Base-by-base conservation (phyloP, 2,888 invertebrate genomes). In the Synanthedon myopaeformis region DNA sequence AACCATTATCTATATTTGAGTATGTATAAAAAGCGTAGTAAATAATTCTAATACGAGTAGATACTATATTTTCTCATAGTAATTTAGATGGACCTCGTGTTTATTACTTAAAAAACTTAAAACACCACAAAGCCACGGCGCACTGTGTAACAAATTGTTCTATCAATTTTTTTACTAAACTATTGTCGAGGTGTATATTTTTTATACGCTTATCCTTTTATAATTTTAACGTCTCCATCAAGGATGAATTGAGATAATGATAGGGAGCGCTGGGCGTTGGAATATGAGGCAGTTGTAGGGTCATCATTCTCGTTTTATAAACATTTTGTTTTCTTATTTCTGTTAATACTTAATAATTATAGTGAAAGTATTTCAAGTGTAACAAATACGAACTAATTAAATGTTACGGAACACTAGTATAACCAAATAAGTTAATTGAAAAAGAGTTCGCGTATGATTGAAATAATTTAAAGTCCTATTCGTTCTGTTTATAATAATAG, bases 161-260 rank as follows among this genome's bases (percentile, higher is more conserved):
- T 57, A 62, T 60, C 61, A 60, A 59, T 60, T 60, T 61, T 64
- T 62, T 60, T 53, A 57, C 54, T 61, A 56, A 60, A 59, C 59
- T 56, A 58, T 56, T 55, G 55, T 54, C 53, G 51, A 54, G 59
- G 57, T 56, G 62, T 58, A 53, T 54, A 59, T 56, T 67, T 67
- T 69, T 67, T 67, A 17, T 23, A 49, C 51, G 54, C 58, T 56
- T 57, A 60, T 61, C 58, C 54, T 55, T 57, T 63, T 57, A 61
- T 64, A 60, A 62, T 63, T 64, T 49, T 55, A 54, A 81, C 71
- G 74, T 78, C 79, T 81, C 72, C 70, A 79, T 81, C 67, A 67
- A 70, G 72, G 67, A 70, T 69, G 72, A 69, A 72, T 74, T 70
- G 69, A 69, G 78, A 77, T 79, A 76, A 77, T 79, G 71, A 76